Evolutionary conservation across 2,888 invertebrate species (phyloP).

Genomic region (Eledona agricola): DNA sequence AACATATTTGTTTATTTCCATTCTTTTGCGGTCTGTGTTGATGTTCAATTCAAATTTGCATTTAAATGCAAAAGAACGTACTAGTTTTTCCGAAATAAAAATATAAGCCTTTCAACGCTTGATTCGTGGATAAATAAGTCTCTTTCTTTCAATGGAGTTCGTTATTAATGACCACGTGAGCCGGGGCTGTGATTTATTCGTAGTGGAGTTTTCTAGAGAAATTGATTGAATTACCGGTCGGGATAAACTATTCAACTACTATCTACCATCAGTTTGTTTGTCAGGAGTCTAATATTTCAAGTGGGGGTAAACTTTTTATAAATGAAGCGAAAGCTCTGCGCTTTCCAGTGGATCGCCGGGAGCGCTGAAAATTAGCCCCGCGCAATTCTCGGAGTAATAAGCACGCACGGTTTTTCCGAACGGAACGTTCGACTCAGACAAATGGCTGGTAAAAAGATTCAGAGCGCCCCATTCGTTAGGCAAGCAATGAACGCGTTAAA

Average conservation of each 20-base stretch:
- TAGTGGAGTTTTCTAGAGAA: slow-evolving; percentile 33
- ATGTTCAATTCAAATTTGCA: too few relatives aligned
- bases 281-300: slow-evolving; percentile 37
- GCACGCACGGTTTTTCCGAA: slow-evolving; percentile 12
- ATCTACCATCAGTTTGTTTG: slow-evolving; percentile 35
- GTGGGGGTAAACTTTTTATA: slow-evolving; percentile 15
- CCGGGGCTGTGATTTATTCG: slow-evolving; percentile 38
- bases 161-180: slow-evolving; percentile 36
- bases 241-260: slow-evolving; percentile 41
- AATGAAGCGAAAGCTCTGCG: slow-evolving; percentile 4
- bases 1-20: too few relatives aligned
- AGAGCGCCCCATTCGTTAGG: slow-evolving; percentile 33
- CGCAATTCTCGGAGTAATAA: slow-evolving; percentile 11
- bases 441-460: slow-evolving; percentile 34
- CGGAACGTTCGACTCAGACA: slow-evolving; percentile 27
- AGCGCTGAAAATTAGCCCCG: neutral
- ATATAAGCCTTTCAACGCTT: too few relatives aligned
- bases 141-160: slow-evolving; percentile 27
- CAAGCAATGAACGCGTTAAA: slow-evolving; percentile 36
- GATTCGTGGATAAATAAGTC: slow-evolving; percentile 29
- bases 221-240: slow-evolving; percentile 42
- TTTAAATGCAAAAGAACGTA: too few relatives aligned
- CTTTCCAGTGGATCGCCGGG: slow-evolving; percentile 1
- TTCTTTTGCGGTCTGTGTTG: too few relatives aligned
- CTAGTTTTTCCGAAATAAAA: too few relatives aligned